Evolutionary conservation across 2,888 invertebrate genomes (phyloP).

Genomic region (Tricholauxania praeusta): DNA sequence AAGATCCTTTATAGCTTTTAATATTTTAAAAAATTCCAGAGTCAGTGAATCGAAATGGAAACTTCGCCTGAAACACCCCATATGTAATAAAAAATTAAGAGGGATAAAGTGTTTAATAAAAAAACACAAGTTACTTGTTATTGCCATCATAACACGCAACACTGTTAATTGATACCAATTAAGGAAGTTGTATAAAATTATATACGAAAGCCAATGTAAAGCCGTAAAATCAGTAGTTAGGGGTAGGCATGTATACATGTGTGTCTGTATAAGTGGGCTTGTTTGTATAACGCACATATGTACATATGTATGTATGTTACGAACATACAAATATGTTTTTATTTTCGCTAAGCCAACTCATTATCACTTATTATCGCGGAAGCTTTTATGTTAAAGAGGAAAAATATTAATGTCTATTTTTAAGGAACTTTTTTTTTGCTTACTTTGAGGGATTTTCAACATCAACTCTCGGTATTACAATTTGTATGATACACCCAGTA

Average conservation of each 20-base stretch:
- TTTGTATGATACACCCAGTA: too few species aligned
- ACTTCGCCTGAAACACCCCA: too few species aligned
- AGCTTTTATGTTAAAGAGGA: neutral
- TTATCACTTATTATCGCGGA: constrained; percentile 15
- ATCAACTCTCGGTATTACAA: neutral
- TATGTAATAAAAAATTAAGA: too few species aligned
- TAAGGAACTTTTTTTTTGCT: constrained; percentile 6
- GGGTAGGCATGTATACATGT: too few species aligned
- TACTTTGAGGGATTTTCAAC: constrained; percentile 2
- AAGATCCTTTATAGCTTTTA: too few species aligned
- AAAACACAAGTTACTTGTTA: neutral
- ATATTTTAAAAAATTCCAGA: too few species aligned
- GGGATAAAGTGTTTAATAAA: too few species aligned
- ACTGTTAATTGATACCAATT: constrained; percentile 30
- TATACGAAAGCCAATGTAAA: neutral
- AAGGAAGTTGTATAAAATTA: constrained; percentile 20
- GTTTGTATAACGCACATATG: too few species aligned
- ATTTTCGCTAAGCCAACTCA: constrained; percentile 8
- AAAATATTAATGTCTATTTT: neutral
- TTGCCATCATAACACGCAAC: neutral
- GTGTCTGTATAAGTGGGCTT: too few species aligned
- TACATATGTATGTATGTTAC: too few species aligned
- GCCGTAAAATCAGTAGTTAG: too few species aligned
- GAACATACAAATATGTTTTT: neutral
- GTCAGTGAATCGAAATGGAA: too few species aligned